Evolutionary conservation across 2,888 invertebrate species (phyloP).

Genomic region (Tillus elongatus): DNA sequence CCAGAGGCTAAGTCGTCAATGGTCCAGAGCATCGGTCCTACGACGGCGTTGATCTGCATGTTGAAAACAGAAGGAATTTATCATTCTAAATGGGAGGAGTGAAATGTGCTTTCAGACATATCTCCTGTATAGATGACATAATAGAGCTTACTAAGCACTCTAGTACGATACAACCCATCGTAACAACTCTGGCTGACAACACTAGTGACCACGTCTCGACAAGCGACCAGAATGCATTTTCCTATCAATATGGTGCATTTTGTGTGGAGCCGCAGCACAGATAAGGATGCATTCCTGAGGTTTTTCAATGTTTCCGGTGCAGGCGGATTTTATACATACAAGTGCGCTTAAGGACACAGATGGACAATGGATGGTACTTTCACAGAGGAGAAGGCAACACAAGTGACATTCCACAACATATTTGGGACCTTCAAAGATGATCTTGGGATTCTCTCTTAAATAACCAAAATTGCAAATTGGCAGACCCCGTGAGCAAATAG

Average conservation of each 20-base stretch:
- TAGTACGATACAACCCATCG: too few relatives aligned
- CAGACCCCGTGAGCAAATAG: too few relatives aligned
- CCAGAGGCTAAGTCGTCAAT: slow-evolving; percentile 13
- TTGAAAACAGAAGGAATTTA: slow-evolving; percentile 7
- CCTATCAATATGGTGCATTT: not conserved
- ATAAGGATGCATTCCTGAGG: not conserved
- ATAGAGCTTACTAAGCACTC: too few relatives aligned
- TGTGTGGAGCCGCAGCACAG: not conserved
- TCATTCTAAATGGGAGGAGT: slow-evolving; percentile 12
- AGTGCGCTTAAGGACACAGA: not conserved
- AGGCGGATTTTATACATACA: slow-evolving; percentile 11
- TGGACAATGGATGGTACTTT: not conserved
- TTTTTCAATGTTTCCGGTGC: slow-evolving; percentile 5
- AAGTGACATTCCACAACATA: not conserved
- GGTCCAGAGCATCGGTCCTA: slow-evolving; percentile 15
- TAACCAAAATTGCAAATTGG: not conserved
- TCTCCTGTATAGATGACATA: too few relatives aligned
- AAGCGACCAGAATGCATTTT: not conserved
- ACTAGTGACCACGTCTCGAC: not conserved
- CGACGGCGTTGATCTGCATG: slow-evolving; percentile 12
- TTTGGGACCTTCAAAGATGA: slow-evolving; percentile 1
- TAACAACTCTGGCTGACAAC: too few relatives aligned
- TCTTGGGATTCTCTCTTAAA: not conserved
- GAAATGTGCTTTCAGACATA: not conserved
- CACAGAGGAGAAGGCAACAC: not conserved